Conservation (phyloP, 2,797 vertebrate species). For the Cyclura pinguis region DNA sequence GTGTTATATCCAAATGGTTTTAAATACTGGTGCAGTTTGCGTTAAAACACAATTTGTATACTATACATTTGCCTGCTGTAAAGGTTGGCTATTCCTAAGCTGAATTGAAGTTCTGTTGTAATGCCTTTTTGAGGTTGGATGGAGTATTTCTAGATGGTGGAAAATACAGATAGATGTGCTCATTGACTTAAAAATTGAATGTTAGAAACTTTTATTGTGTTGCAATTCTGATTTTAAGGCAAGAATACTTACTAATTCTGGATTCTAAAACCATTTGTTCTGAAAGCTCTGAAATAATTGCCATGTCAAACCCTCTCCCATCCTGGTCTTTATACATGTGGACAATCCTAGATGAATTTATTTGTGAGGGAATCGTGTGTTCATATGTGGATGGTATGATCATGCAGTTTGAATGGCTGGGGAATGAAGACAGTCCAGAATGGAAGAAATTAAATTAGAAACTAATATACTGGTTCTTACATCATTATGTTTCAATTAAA, state of each 20-base stretch:
- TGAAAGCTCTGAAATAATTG: slow-evolving; percentile 68
- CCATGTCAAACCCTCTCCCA: slow-evolving; percentile 69
- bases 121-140: slow-evolving; percentile 73
- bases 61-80: slow-evolving; percentile 73
- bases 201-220: slow-evolving; percentile 69
- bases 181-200: slow-evolving; percentile 72
- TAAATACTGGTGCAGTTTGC: slow-evolving; percentile 74
- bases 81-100: slow-evolving; percentile 70
- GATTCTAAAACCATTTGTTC: slow-evolving; percentile 75
- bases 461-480: slow-evolving; percentile 72
- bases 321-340: slow-evolving; percentile 66
- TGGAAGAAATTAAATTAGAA: slow-evolving; percentile 75
- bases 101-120: slow-evolving; percentile 75
- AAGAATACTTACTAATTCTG: slow-evolving; percentile 69
- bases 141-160: slow-evolving; percentile 75
- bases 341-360: slow-evolving; percentile 75
- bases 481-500: slow-evolving; percentile 78
- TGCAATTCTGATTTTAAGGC: slow-evolving; percentile 73
- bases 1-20: slow-evolving; percentile 75
- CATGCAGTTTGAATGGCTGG: slow-evolving; percentile 72
- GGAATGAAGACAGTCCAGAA: slow-evolving; percentile 73
- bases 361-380: slow-evolving; percentile 75
- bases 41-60: slow-evolving; percentile 73
- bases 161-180: slow-evolving; percentile 72
- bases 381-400: slow-evolving; percentile 75